Base-by-base conservation (phyloP, 2,888 invertebrate species). In the Drosophila anceps region DNA sequence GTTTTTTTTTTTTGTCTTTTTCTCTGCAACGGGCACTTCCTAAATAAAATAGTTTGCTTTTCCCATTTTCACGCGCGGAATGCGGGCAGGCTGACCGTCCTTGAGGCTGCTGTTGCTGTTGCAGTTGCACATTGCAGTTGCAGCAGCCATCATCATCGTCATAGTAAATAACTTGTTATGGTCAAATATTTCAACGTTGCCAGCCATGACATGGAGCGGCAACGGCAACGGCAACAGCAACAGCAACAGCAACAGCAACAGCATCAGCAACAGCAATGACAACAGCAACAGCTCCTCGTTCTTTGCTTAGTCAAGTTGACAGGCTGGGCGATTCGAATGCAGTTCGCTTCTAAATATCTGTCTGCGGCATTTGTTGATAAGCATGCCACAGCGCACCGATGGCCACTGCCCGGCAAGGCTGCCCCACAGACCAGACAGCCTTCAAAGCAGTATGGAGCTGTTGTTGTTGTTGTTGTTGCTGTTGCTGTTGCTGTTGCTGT, bases 141-240 rank as follows among this genome's bases (percentile, higher is more conserved):
- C 46, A 51, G 39, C 53, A 58, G 43, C 58, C 70, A 63, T 60
- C 80, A 41, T 43, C 77, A 72, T 82, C 74, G 77, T 86, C 79
- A 76, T 83, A 90, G 90, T 90, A 91, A 91, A 89, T 91, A 89
- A 91, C 91, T 91, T 84, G 88, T 90, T 91, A 90, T 88, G 90
- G 88, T 90, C 76, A 83, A 87, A 87, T 90, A 90, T 87, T 81
- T 90, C 70, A 74, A 71, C 74, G 69, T 69, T 82, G 76, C 65
- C 75, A 71, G 69, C 73, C 77, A 71, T 76, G 76, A 76, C 76
- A 76, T 62, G 76, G 81, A 66, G 60, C 81, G 69, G 81, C 81
- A 65, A 33, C 61, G 58, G 43, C 65, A 41, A 13, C 31, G 24
- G 31, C 24, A 18, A 18, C 50, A 43, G 4, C 55, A 24, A 20